These are phyloP conservation scores for Rhopalosiphum padi DNA, from an alignment of 1,140 invertebrate genomes.

Conservation along the genomic window DNA sequence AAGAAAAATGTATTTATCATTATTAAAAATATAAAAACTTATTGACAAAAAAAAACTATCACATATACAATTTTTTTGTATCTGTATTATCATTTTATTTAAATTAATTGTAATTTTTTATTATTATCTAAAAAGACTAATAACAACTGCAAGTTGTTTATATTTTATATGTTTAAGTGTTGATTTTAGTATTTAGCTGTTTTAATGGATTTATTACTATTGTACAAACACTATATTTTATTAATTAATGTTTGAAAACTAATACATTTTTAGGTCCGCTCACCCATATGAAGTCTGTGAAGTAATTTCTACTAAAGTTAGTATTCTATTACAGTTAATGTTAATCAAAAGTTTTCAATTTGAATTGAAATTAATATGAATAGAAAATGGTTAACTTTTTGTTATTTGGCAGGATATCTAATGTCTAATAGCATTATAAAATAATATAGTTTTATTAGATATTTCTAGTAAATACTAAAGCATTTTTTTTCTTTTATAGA, in stretches of 20 bases:
- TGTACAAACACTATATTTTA: neutral
- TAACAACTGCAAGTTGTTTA: neutral
- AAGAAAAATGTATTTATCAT: neutral
- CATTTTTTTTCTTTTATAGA: conserved; percentile 63
- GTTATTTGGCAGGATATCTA: neutral
- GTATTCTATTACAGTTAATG: conserved; percentile 60
- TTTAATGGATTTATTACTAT: neutral
- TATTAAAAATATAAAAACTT: neutral
- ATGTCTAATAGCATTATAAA: neutral
- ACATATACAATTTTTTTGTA: no score
- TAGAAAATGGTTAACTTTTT: conserved; percentile 53
- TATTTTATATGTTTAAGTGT: neutral
- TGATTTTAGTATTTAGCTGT: neutral
- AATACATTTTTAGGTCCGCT: conserved; percentile 69
- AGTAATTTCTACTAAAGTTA: conserved; percentile 80
- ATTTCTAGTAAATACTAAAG: conserved; percentile 32
- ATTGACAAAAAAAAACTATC: neutral
- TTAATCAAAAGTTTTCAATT: neutral
- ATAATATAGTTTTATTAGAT: conserved; percentile 20
- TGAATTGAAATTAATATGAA: neutral
- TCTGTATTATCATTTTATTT: neutral
- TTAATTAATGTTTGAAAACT: neutral
- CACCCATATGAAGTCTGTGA: conserved; percentile 88
- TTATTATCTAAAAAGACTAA: neutral
- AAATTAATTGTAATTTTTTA: conserved; percentile 51